A percentile compares a stretch with the other conserved stretches of the same genome.
Evolutionary conservation across 2,797 vertebrate genomes (phyloP).

Genomic region (Phoxinus dragarum): DNA sequence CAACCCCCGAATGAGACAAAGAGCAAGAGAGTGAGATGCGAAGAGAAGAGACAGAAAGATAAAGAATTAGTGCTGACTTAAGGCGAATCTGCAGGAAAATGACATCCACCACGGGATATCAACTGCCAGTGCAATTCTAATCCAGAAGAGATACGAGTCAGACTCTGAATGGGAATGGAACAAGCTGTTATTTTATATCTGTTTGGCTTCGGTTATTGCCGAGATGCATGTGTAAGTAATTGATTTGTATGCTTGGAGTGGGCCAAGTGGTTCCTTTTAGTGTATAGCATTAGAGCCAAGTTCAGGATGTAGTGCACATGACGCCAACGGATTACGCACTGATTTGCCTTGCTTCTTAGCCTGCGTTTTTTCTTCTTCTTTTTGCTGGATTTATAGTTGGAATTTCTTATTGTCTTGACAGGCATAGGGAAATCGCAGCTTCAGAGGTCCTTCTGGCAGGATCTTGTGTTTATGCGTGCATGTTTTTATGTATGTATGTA

Average conservation of each 20-base stretch:
- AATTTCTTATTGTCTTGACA: conserved; percentile 45
- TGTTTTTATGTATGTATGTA: background rate
- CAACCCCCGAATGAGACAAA: conserved; percentile 14
- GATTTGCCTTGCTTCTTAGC: conserved; percentile 34
- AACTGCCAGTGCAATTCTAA: conserved; percentile 35
- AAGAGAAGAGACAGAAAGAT: conserved; percentile 33
- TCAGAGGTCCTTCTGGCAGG: background rate
- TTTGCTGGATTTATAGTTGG: background rate
- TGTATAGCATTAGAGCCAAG: conserved; percentile 30
- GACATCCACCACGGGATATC: conserved; percentile 34
- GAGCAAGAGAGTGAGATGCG: background rate
- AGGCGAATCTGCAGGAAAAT: conserved; percentile 38
- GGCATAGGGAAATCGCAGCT: conserved; percentile 13
- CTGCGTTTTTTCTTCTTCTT: background rate
- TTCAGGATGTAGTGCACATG: conserved; percentile 37
- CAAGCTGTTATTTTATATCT: conserved; percentile 49
- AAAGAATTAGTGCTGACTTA: conserved; percentile 44
- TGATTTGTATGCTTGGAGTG: conserved; percentile 47
- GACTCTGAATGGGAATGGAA: conserved; percentile 31
- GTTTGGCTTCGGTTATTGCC: conserved; percentile 45
- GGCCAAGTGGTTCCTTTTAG: conserved; percentile 42
- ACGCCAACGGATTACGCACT: conserved; percentile 39
- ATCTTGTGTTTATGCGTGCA: background rate
- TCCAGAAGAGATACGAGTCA: conserved; percentile 32
- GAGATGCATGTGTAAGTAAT: conserved; percentile 42